These are phyloP conservation scores for Apeltes quadracus DNA, from an alignment of 2,113 vertebrate species.

Conservation along the genomic window DNA sequence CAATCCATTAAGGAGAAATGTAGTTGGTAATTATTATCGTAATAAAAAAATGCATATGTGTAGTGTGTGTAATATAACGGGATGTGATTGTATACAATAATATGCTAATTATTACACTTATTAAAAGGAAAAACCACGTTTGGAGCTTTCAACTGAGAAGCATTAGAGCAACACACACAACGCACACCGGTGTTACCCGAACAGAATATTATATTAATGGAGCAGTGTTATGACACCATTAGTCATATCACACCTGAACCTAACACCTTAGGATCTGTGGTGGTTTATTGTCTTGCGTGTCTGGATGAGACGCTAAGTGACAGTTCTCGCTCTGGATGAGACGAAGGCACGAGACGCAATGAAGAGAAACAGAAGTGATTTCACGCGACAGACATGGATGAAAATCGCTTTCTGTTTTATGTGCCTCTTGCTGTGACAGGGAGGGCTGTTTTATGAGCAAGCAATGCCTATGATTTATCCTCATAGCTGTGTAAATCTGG, in stretches of 20 bases:
- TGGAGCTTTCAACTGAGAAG: background rate
- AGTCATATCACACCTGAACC: conserved; percentile 11
- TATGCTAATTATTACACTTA: background rate
- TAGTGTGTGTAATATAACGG: background rate
- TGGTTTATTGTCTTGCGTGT: conserved; percentile 30
- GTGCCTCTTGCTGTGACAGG: conserved; percentile 37
- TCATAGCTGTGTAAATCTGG: background rate
- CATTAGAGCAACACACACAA: background rate
- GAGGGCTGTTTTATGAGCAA: conserved; percentile 18
- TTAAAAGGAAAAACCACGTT: background rate
- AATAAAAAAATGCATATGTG: background rate
- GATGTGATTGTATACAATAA: background rate
- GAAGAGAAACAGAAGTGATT: conserved; percentile 42
- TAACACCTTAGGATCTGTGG: background rate
- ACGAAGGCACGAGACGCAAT: conserved; percentile 16
- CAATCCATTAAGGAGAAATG: background rate
- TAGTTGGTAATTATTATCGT: background rate
- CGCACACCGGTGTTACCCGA: background rate
- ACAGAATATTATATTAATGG: background rate
- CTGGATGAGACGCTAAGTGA: conserved; percentile 30
- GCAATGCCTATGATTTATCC: background rate
- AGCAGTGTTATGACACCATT: conserved; percentile 9
- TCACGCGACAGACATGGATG: conserved; percentile 53
- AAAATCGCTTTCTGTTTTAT: conserved; percentile 42
- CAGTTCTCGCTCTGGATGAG: conserved; percentile 49